Conservation (phyloP, 2,113 vertebrate genomes). For the Campylomormyrus numenius region DNA sequence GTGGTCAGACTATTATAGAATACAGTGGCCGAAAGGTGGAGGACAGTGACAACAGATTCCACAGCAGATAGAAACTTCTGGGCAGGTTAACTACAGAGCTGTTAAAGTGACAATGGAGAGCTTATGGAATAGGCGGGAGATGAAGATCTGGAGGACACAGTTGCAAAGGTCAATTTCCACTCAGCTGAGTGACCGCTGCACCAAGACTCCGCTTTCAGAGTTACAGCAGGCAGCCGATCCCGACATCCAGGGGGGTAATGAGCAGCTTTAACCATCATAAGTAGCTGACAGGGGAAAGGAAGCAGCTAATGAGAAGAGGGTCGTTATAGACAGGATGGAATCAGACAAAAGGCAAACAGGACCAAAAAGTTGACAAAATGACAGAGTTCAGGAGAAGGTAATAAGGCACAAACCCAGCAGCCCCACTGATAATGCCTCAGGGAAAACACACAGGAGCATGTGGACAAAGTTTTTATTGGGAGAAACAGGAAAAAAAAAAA, state of each 20-base stretch:
- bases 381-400: neutral
- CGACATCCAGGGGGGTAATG: neutral
- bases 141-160: neutral
- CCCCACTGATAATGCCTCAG: neutral
- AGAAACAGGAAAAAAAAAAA: constrained; percentile 71
- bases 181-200: neutral
- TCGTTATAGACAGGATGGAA: neutral
- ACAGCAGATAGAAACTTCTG: neutral
- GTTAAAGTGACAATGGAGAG: neutral
- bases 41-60: neutral
- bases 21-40: neutral
- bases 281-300: neutral
- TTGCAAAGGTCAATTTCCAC: neutral
- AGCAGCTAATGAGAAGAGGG: neutral
- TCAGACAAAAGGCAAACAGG: neutral
- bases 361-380: neutral
- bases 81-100: neutral
- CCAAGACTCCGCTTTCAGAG: neutral
- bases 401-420: neutral
- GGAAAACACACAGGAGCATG: neutral
- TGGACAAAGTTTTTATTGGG: constrained; percentile 63
- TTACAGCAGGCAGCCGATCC: neutral
- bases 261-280: neutral
- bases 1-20: neutral
- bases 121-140: neutral